These are phyloP conservation scores for Ochropleura plecta DNA, from an alignment of 2,888 invertebrate species.

Conservation along the genomic window DNA sequence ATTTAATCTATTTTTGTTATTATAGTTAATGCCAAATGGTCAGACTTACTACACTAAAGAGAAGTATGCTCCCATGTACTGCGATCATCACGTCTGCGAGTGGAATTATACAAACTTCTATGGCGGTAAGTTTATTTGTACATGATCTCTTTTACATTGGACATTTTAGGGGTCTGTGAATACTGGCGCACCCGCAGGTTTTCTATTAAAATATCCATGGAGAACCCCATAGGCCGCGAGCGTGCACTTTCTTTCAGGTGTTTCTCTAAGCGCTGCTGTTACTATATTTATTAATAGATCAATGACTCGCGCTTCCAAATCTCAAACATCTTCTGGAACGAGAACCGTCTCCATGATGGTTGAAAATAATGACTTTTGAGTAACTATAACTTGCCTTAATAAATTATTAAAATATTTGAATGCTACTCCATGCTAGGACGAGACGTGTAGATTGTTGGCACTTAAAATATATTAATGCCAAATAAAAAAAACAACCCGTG, in stretches of 20 bases:
- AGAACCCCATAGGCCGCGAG: too few relatives aligned
- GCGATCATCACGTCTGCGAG: constrained; percentile 87
- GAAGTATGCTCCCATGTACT: constrained; percentile 76
- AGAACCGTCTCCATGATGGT: not conserved
- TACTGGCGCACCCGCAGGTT: too few relatives aligned
- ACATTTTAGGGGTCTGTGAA: too few relatives aligned
- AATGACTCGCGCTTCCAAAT: too few relatives aligned
- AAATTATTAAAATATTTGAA: not conserved
- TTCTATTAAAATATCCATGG: too few relatives aligned
- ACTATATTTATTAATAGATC: too few relatives aligned
- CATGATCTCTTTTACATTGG: too few relatives aligned
- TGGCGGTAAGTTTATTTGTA: constrained; percentile 76
- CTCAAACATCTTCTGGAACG: not conserved
- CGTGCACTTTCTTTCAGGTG: too few relatives aligned
- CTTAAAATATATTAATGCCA: too few relatives aligned
- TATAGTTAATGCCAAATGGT: constrained; percentile 83
- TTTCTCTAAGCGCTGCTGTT: too few relatives aligned
- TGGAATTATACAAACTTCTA: constrained; percentile 88
- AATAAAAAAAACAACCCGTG: not conserved
- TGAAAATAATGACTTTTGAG: not conserved
- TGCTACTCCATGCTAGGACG: not conserved
- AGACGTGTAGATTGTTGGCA: too few relatives aligned
- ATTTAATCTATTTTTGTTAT: constrained; percentile 15
- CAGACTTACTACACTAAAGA: constrained; percentile 86
- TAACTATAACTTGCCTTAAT: not conserved